A percentile compares a stretch with the other conserved stretches of the same genome.
phyloP scores from a whole-genome alignment of 2,113 vertebrate genomes.

The Pseudopipra pipra region DNA sequence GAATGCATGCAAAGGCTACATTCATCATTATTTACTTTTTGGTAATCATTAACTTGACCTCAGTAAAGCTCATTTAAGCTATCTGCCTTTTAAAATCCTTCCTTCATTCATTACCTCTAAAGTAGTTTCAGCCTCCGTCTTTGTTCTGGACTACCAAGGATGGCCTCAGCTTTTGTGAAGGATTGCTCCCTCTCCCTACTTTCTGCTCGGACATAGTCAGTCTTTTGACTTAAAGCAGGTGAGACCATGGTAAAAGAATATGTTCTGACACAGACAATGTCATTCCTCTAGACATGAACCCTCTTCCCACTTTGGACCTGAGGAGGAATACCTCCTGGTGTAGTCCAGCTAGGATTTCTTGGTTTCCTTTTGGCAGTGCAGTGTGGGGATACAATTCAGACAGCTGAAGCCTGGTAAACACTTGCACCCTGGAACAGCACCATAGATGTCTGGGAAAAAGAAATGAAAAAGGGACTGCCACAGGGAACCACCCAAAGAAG shows the following conservation, averaged over 20 bases:
- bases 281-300: background rate
- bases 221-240: background rate
- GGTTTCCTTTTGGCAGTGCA: background rate
- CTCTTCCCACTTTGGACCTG: background rate
- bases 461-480: background rate
- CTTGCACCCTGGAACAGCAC: background rate
- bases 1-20: background rate
- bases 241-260: background rate
- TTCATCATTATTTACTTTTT: background rate
- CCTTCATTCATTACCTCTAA: background rate
- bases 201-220: background rate
- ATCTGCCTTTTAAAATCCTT: background rate
- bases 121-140: background rate
- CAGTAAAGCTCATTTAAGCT: background rate
- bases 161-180: background rate
- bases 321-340: background rate
- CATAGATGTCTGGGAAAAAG: background rate
- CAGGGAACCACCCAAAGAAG: background rate
- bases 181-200: background rate
- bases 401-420: background rate
- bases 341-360: background rate
- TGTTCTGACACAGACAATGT: rapidly evolving
- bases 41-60: background rate
- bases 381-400: background rate
- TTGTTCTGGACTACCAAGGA: background rate